A percentile compares a stretch with the other conserved stretches of the same genome.
Evolutionary conservation across 2,113 vertebrate species (phyloP).

Genomic region (Tachycineta bicolor): DNA sequence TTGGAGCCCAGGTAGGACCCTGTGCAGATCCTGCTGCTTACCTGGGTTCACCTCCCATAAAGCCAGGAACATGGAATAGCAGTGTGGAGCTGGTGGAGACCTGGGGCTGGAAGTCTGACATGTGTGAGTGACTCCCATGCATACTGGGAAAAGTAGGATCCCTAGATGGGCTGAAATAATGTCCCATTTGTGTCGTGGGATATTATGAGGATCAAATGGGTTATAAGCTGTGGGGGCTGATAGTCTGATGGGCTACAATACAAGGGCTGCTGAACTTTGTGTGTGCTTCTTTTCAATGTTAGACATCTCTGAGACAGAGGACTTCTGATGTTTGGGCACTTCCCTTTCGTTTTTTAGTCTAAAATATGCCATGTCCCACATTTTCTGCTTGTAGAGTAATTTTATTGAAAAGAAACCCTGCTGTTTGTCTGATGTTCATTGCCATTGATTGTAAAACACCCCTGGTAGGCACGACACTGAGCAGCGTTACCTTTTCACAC

Average conservation of each 20-base stretch:
- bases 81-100: background rate
- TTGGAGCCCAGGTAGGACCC: background rate
- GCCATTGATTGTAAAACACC: background rate
- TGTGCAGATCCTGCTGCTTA: background rate
- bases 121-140: background rate
- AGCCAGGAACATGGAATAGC: background rate
- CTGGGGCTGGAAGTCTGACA: fast-evolving
- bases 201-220: background rate
- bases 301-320: background rate
- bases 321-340: background rate
- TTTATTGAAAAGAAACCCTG: background rate
- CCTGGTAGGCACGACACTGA: background rate
- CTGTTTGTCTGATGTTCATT: background rate
- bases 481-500: background rate
- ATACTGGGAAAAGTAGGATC: background rate
- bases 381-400: background rate
- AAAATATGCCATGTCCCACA: background rate
- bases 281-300: background rate
- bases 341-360: background rate
- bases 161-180: background rate
- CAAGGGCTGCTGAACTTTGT: background rate
- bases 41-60: background rate
- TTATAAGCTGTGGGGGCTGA: background rate
- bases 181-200: background rate
- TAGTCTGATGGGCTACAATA: background rate